phyloP scores from a whole-genome alignment of 1,140 invertebrate species.

The Papilio aristodemus region DNA sequence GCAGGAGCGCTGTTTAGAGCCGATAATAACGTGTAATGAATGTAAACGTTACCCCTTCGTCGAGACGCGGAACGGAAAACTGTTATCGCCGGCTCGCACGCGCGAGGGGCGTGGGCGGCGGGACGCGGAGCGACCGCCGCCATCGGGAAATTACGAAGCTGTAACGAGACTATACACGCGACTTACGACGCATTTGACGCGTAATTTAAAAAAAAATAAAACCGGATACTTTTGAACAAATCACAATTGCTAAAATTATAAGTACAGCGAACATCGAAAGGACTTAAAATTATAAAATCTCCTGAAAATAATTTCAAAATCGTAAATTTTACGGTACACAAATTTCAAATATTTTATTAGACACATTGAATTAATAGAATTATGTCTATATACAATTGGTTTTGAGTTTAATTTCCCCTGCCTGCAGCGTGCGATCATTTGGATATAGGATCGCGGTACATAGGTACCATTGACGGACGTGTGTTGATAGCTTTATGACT shows the following conservation, averaged over 20 bases:
- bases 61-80: conserved; percentile 50
- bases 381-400: neutral
- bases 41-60: conserved; percentile 59
- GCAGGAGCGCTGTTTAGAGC: conserved; percentile 59
- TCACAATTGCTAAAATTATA: no score
- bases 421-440: neutral
- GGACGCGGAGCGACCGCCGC: conserved; percentile 9
- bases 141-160: conserved; percentile 29
- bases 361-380: neutral
- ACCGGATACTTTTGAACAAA: no score
- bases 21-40: conserved; percentile 72
- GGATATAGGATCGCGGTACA: neutral
- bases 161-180: conserved; percentile 18
- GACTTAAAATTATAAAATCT: no score
- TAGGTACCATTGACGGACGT: conserved; percentile 17
- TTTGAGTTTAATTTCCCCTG: neutral
- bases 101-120: conserved; percentile 37
- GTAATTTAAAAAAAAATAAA: no score
- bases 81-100: conserved; percentile 64
- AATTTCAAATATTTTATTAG: no score
- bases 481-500: conserved; percentile 42
- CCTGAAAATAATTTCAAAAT: no score
- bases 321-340: no score
- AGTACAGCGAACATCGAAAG: no score
- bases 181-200: neutral